Base-by-base conservation (phyloP, 1,140 invertebrate genomes). In the Coboldia fuscipes region DNA sequence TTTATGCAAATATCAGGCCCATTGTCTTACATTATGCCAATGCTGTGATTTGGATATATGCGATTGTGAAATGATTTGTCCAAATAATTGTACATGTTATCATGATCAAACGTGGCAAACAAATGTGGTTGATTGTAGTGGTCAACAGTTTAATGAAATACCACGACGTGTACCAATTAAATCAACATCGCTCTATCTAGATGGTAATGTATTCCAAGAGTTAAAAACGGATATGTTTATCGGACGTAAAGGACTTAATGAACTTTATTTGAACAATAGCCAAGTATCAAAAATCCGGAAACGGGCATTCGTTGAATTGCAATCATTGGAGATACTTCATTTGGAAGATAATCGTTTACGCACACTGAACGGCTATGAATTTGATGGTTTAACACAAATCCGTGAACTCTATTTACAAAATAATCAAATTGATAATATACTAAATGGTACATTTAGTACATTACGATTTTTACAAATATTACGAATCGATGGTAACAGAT, bases 11-110 rank as follows among this genome's bases (percentile, higher is more conserved):
- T 85, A 84, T 54, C 72, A 76, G 33, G 68, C 65, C 2, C 75
- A 83, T 48, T 86, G 81, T 50, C 79, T 79, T 38, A 68, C 78
- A 3, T 65, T 79, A 4, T 85, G 82, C 46, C 73, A 82, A 45
- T 86, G 81, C 54, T 85, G 82, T 49, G 80, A 84, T 45, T 85
- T 81, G 54, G 79, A 78, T 50, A 76, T 77, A 26, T 86, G 82
- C 55, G 75, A 82, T 50, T 85, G 80, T 46, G 75, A 81, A 56
- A 76, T 80, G 68, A 76, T 72, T 10, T 86, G 81, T 46, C 82
- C 82, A 7, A 58, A 61, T n/a, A 80, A 82, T 45, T 86, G 82
- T 57, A 77, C 72, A 28, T 86, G 82, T 51, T 85, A 79, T 56
- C 78, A 83, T 53, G 81, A 85, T 50, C 73, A 80, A 42, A 72